Conservation (phyloP, 2,888 invertebrate species). For the Folsomia candida region DNA sequence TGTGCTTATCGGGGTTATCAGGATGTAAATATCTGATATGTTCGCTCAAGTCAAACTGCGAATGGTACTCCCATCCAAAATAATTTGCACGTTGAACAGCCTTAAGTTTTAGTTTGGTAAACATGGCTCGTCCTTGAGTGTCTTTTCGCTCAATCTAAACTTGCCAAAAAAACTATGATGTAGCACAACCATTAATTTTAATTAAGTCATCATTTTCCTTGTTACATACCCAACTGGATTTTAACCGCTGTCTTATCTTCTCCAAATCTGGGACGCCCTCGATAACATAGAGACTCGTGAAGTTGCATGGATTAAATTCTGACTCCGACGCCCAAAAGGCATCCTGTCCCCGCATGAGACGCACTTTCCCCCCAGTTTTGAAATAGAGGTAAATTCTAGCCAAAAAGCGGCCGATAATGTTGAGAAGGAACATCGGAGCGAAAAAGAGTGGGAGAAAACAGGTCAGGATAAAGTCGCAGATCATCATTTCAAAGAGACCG, state of each 20-base stretch:
- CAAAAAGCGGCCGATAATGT: not conserved
- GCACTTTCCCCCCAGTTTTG: not conserved
- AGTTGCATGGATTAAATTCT: conserved; percentile 33
- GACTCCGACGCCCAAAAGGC: conserved; percentile 35
- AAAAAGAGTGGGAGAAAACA: not conserved
- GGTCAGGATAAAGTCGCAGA: not conserved
- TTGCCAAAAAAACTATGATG: not conserved
- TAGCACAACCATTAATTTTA: not conserved
- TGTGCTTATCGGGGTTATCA: conserved; percentile 6
- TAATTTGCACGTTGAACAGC: conserved; percentile 19
- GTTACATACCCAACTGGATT: conserved; percentile 7
- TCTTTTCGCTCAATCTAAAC: conserved; percentile 9
- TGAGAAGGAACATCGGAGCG: not conserved
- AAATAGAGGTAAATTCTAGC: not conserved
- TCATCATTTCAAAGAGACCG: not conserved
- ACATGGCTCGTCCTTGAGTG: conserved; percentile 17
- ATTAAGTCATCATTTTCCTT: not conserved
- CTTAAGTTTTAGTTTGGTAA: conserved; percentile 28
- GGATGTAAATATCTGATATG: conserved; percentile 24
- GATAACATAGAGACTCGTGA: conserved; percentile 40
- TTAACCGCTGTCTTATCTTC: conserved; percentile 17
- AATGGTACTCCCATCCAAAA: conserved; percentile 27
- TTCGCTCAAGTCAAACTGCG: conserved; percentile 17
- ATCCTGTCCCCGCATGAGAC: conserved; percentile 27
- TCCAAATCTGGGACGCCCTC: conserved; percentile 31